Evolutionary conservation across 2,888 invertebrate genomes (phyloP).

Genomic region (Tribolium freemani): DNA sequence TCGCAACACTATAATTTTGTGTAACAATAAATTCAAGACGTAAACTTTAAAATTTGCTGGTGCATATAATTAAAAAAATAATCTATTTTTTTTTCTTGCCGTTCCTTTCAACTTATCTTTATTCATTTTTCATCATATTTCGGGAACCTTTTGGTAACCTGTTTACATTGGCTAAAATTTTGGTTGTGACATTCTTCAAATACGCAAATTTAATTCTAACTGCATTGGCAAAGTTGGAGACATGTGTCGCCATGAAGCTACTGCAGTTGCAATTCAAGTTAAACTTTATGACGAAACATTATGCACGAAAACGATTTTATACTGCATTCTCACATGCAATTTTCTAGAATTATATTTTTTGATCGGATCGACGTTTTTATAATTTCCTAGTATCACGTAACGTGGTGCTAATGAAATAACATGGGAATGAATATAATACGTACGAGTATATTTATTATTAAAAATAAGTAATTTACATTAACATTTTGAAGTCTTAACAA

Average conservation of each 20-base stretch:
- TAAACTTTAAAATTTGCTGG: no score
- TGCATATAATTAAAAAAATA: no score
- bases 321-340: slow-evolving; percentile 44
- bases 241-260: slow-evolving; percentile 43
- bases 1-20: no score
- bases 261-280: slow-evolving; percentile 42
- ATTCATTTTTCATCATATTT: no score
- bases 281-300: slow-evolving; percentile 35
- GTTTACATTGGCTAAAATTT: no score
- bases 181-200: no score
- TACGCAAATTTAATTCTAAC: slow-evolving; percentile 28
- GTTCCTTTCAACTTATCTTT: no score
- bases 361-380: neutral
- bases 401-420: neutral
- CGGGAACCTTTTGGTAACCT: no score
- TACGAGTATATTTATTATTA: neutral
- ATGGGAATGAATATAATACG: neutral
- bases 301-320: slow-evolving; percentile 31
- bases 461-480: neutral
- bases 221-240: slow-evolving; percentile 40
- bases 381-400: neutral
- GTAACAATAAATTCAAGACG: no score
- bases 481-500: no score
- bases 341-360: slow-evolving; percentile 12
- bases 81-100: no score